Conservation (phyloP, 2,113 vertebrate species). For the Dendropsophus ebraccatus region DNA sequence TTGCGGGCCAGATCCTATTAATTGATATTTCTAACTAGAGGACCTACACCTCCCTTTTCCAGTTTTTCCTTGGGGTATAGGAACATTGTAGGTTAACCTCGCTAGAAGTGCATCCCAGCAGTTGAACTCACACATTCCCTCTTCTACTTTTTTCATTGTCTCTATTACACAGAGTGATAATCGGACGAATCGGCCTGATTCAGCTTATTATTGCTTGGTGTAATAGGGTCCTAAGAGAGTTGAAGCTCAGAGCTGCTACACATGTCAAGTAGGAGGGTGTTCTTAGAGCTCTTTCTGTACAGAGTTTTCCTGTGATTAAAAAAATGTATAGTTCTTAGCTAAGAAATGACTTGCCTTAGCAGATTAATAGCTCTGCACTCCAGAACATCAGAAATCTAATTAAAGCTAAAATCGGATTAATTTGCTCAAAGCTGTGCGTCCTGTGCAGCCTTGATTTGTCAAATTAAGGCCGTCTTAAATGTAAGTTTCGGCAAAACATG, state of each 20-base stretch:
- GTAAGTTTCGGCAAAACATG: conserved; percentile 9
- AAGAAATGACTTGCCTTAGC: conserved; percentile 7
- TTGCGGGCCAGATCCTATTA: no score
- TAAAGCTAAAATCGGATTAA: conserved; percentile 26
- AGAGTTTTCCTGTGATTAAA: background rate
- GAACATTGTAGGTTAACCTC: no score
- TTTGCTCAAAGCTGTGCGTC: conserved; percentile 14
- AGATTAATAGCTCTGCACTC: conserved; percentile 34
- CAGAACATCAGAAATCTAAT: conserved; percentile 24
- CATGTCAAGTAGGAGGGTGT: background rate
- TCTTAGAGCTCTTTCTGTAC: background rate
- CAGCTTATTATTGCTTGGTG: no score
- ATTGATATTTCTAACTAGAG: no score
- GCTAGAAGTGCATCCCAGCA: no score
- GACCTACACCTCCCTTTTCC: no score
- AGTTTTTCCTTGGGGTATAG: no score
- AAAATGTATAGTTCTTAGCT: background rate
- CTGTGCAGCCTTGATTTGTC: conserved; percentile 29
- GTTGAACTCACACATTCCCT: no score
- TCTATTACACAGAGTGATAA: no score
- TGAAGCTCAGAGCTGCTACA: background rate
- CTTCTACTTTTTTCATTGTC: no score
- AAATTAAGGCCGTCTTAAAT: background rate
- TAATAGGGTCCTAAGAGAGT: no score
- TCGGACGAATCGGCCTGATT: no score